Percentiles rank a stretch among this genome's conserved stretches.
These are phyloP conservation scores for Seriola quinqueradiata DNA, from an alignment of 2,113 vertebrate species.

Conservation along the genomic window DNA sequence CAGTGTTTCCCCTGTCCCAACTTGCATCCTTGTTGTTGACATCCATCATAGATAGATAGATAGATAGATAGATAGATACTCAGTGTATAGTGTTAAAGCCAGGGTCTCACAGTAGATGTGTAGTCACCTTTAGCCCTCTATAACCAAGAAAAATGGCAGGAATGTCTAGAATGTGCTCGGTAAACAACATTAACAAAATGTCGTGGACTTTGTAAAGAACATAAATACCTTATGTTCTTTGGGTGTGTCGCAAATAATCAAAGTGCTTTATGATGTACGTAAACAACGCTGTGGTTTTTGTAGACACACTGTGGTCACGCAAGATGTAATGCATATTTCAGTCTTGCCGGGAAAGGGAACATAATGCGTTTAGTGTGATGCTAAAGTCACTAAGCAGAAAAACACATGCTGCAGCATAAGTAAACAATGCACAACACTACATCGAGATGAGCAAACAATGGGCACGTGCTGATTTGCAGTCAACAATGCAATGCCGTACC, in stretches of 20 bases:
- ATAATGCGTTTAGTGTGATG: conserved; percentile 54
- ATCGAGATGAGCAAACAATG: conserved; percentile 78
- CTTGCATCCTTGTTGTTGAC: not conserved
- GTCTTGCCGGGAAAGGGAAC: conserved; percentile 30
- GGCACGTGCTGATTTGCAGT: conserved; percentile 76
- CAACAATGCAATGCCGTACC: conserved; percentile 77
- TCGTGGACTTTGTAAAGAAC: conserved; percentile 51
- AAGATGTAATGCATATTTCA: conserved; percentile 45
- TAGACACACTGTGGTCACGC: conserved; percentile 12
- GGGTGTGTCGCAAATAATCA: conserved; percentile 43
- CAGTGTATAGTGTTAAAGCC: not conserved
- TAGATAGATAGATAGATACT: not conserved
- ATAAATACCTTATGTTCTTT: conserved; percentile 24
- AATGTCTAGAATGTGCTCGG: conserved; percentile 61
- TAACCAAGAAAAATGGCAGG: conserved; percentile 40
- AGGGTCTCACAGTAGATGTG: conserved; percentile 11
- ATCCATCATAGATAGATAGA: not conserved
- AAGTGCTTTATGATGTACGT: conserved; percentile 31
- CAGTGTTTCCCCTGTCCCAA: conserved; percentile 9
- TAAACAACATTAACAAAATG: conserved; percentile 57
- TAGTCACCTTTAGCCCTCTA: not conserved
- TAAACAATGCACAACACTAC: conserved; percentile 72
- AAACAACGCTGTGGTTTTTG: conserved; percentile 44
- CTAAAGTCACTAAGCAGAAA: conserved; percentile 66
- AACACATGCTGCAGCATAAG: conserved; percentile 75